phyloP scores from a whole-genome alignment of 2,113 vertebrate species.

The Phalacrocorax pelagicus region DNA sequence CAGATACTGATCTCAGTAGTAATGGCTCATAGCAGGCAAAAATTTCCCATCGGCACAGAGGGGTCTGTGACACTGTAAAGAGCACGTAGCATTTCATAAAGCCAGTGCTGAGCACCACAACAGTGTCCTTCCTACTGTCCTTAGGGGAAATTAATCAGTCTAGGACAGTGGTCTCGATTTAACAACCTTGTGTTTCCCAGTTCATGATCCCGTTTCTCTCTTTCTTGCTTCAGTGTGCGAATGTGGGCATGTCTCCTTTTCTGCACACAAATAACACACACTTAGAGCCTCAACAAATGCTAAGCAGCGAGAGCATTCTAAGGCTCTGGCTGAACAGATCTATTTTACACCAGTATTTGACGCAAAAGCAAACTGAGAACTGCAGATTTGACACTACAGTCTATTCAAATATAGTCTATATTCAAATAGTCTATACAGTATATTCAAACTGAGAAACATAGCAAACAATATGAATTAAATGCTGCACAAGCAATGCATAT shows the following conservation, averaged over 20 bases:
- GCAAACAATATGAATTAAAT: not conserved
- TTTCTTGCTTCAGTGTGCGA: not conserved
- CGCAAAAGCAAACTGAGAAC: not conserved
- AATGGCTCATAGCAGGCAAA: conserved; percentile 14
- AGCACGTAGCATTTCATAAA: not conserved
- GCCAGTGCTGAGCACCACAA: not conserved
- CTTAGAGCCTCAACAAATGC: not conserved
- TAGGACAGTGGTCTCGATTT: not conserved
- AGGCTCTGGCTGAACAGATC: not conserved
- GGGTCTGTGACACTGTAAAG: not conserved
- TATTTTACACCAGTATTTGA: not conserved
- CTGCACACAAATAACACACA: not conserved
- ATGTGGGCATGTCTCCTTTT: not conserved
- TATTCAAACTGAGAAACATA: not conserved
- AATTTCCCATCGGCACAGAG: not conserved
- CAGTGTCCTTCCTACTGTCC: not conserved
- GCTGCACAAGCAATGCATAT: not conserved
- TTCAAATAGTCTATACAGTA: no score
- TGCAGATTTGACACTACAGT: not conserved
- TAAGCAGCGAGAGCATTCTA: not conserved
- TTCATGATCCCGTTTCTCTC: not conserved
- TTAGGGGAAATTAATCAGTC: not conserved
- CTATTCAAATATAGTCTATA: no score
- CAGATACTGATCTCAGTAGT: conserved; percentile 37
- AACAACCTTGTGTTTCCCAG: not conserved